phyloP scores from a whole-genome alignment of 2,113 vertebrate genomes.

The Boleophthalmus pectinirostris region DNA sequence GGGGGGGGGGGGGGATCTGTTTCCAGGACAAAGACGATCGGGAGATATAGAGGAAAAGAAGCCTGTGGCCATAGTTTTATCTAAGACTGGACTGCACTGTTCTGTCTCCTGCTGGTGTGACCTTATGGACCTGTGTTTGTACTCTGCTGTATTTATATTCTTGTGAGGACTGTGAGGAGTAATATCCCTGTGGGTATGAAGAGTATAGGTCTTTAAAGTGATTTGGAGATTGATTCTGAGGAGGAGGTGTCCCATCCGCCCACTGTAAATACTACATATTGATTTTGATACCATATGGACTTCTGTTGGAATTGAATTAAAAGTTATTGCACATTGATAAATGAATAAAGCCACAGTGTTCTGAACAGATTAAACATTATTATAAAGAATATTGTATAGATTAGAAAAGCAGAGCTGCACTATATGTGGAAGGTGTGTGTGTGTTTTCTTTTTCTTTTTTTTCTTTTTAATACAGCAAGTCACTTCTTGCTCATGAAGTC shows the following conservation, averaged over 20 bases:
- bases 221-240: background rate
- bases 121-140: slow-evolving; percentile 10
- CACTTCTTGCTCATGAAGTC: too few species aligned
- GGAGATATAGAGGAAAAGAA: slow-evolving; percentile 31
- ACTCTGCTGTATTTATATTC: slow-evolving; percentile 5
- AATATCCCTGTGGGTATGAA: background rate
- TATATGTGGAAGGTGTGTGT: too few species aligned
- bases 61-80: slow-evolving; percentile 49
- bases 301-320: background rate
- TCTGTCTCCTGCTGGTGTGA: slow-evolving; percentile 16
- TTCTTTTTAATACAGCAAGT: too few species aligned
- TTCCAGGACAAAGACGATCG: slow-evolving; percentile 27
- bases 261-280: background rate
- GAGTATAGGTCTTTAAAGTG: background rate
- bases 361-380: background rate
- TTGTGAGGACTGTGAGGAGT: background rate
- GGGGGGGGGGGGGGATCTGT: slow-evolving; percentile 5
- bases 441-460: too few species aligned
- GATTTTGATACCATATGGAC: background rate
- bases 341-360: background rate
- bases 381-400: background rate
- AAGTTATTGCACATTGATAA: slow-evolving; percentile 1
- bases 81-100: slow-evolving; percentile 15
- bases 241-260: background rate
- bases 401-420: background rate